Percentiles rank a stretch among this genome's conserved stretches.
These are phyloP conservation scores for Nyctereutes procyonoides DNA, from an alignment of 2,113 vertebrate genomes.

Conservation along the genomic window DNA sequence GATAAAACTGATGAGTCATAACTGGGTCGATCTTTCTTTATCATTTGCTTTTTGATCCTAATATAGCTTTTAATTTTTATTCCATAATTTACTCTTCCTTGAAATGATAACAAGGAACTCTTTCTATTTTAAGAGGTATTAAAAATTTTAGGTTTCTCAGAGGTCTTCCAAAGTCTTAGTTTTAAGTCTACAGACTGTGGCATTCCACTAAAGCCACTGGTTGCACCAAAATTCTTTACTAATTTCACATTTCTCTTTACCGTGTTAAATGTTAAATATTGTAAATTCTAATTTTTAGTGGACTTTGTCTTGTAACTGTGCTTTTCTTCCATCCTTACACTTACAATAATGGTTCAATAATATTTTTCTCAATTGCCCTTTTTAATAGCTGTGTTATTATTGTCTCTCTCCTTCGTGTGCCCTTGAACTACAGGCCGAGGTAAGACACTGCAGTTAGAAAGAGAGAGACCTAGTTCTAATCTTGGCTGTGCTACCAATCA, in stretches of 20 bases:
- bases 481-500: background rate
- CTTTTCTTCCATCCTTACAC: background rate
- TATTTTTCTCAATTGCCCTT: background rate
- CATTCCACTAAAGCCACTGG: background rate
- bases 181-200: background rate
- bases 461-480: background rate
- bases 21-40: background rate
- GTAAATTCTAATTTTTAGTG: background rate
- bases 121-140: conserved; percentile 3
- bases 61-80: background rate
- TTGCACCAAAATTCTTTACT: background rate
- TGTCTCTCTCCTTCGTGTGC: background rate
- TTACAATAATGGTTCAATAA: background rate
- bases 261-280: background rate
- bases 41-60: background rate
- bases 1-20: background rate
- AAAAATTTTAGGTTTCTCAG: background rate
- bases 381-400: background rate
- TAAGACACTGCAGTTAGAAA: background rate
- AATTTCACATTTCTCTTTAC: background rate
- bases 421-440: background rate
- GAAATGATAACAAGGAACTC: background rate
- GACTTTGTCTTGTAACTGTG: background rate
- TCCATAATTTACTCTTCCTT: background rate
- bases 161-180: background rate